phyloP scores from a whole-genome alignment of 2,113 vertebrate genomes.

The Dolichallabes microphthalmus region DNA sequence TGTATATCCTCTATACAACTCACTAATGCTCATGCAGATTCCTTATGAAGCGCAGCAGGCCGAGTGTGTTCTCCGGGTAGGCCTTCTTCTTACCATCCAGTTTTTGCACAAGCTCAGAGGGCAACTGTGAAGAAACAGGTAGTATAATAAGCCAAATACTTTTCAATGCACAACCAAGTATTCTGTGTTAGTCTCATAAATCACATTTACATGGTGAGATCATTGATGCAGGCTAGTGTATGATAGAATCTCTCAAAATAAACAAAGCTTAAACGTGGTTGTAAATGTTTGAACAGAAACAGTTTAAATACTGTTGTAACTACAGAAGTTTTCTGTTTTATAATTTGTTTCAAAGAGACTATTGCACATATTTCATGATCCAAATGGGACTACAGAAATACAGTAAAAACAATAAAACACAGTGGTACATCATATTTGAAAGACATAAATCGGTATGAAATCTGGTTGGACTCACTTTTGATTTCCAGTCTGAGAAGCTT shows the following conservation, averaged over 20 bases:
- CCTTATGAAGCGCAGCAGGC: slow-evolving; percentile 60
- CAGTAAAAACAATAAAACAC: no score
- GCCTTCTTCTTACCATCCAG: slow-evolving; percentile 44
- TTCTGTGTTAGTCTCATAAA: background rate
- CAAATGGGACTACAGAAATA: background rate
- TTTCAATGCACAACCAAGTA: background rate
- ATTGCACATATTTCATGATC: background rate
- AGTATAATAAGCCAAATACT: background rate
- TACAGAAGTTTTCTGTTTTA: background rate
- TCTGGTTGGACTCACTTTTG: slow-evolving; percentile 51
- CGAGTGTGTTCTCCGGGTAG: slow-evolving; percentile 55
- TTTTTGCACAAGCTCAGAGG: slow-evolving; percentile 48
- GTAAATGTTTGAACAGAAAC: background rate
- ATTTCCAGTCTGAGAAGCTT: slow-evolving; percentile 62
- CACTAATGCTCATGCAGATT: slow-evolving; percentile 61
- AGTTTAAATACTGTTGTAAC: background rate
- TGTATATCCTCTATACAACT: slow-evolving; percentile 31
- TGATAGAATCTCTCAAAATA: background rate
- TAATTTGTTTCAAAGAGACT: background rate
- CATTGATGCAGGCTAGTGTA: background rate
- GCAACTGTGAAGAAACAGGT: slow-evolving; percentile 48
- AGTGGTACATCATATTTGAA: background rate
- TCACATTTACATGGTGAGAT: background rate
- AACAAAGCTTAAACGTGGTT: background rate
- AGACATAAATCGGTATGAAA: background rate